Conservation (phyloP, 2,797 vertebrate species). For the Epinephelus malabaricus region DNA sequence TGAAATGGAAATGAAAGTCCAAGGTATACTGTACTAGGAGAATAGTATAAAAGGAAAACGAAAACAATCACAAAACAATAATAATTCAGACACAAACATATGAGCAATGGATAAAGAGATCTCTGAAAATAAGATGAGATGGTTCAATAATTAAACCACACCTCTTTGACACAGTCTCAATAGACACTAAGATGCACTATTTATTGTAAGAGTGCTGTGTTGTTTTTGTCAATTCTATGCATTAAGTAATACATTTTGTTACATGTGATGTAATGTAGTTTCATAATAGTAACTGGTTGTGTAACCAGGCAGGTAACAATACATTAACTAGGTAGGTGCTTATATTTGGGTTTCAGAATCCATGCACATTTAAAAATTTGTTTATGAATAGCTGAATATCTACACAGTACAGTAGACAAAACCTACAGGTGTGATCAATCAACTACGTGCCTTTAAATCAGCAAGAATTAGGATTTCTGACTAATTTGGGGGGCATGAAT, state of each 20-base stretch:
- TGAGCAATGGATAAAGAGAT: not conserved
- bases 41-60: not conserved
- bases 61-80: not conserved
- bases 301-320: not conserved
- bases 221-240: not conserved
- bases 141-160: constrained; percentile 10
- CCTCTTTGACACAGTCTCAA: not conserved
- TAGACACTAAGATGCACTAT: not conserved
- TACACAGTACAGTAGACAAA: not conserved
- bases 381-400: constrained; percentile 2
- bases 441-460: not conserved
- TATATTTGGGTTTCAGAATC: not conserved
- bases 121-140: not conserved
- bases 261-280: not conserved
- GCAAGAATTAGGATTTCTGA: constrained; percentile 4
- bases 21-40: not conserved
- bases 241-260: not conserved
- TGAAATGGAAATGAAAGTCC: too few relatives aligned
- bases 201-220: not conserved
- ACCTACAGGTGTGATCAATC: not conserved
- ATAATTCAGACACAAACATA: not conserved
- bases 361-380: not conserved
- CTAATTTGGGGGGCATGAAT: not conserved
- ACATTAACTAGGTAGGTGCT: not conserved
- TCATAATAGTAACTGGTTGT: not conserved